Conservation (phyloP, 2,797 vertebrate species). For the Natrix natrix region DNA sequence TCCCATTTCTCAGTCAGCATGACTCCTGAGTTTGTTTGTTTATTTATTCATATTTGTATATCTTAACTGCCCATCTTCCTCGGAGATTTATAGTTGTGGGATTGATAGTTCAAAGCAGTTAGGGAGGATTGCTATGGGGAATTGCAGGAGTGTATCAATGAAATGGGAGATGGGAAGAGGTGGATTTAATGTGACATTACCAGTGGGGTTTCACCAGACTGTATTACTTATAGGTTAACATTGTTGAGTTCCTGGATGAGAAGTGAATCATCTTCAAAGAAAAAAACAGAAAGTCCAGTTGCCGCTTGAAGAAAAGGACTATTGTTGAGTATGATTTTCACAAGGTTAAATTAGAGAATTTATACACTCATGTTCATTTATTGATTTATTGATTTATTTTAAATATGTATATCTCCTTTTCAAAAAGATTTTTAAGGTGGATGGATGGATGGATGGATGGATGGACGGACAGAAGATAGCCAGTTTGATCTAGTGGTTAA, state of each 20-base stretch:
- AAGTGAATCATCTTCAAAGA: too few relatives aligned
- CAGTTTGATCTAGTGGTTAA: background rate
- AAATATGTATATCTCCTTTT: background rate
- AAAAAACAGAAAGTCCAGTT: too few relatives aligned
- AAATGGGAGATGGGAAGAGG: background rate
- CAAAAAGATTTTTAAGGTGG: background rate
- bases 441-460: background rate
- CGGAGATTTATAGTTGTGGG: background rate
- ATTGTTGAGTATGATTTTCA: background rate
- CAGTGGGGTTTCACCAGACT: background rate
- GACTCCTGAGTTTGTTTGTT: background rate
- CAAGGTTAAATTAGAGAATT: background rate
- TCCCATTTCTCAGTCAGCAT: background rate
- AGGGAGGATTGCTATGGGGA: background rate
- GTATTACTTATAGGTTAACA: background rate
- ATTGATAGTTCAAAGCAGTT: background rate
- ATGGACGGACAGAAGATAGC: background rate
- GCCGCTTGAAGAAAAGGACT: too few relatives aligned
- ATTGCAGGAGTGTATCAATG: background rate
- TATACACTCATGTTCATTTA: background rate
- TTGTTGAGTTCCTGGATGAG: background rate
- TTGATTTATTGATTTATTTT: background rate
- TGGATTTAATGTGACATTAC: background rate
- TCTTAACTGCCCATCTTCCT: background rate
- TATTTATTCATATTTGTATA: background rate